Evolutionary conservation across 2,797 vertebrate species (phyloP).

Genomic region (Thripadectes ignobilis): DNA sequence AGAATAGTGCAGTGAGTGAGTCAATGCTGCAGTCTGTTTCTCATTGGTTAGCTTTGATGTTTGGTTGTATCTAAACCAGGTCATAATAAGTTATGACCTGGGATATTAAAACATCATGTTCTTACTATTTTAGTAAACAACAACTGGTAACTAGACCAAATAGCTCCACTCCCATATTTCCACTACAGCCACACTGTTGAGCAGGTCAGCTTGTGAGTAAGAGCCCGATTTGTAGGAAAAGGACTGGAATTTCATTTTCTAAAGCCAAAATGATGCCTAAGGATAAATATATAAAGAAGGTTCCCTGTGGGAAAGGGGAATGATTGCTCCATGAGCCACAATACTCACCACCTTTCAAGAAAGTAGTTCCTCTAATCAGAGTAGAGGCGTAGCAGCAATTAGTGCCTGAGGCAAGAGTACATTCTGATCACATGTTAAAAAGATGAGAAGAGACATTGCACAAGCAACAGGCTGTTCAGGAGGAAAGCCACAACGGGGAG

Average conservation of each 20-base stretch:
- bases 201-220: background rate
- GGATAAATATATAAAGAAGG: background rate
- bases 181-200: background rate
- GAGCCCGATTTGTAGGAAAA: background rate
- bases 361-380: background rate
- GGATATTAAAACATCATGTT: conserved; percentile 60
- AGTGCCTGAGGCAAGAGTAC: background rate
- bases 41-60: conserved; percentile 58
- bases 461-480: background rate
- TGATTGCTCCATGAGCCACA: background rate
- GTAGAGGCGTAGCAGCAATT: fast-evolving
- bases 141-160: conserved; percentile 46
- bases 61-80: conserved; percentile 55
- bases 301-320: background rate
- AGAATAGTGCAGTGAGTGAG: conserved; percentile 1
- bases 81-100: conserved; percentile 27
- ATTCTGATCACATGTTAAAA: background rate
- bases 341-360: background rate
- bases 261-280: background rate
- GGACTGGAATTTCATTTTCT: background rate
- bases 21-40: conserved; percentile 47
- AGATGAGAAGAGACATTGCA: background rate
- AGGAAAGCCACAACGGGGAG: background rate
- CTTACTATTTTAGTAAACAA: conserved; percentile 51
- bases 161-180: background rate